These are phyloP conservation scores for Apaloderma vittatum DNA, from an alignment of 2,113 vertebrate species.

Conservation along the genomic window DNA sequence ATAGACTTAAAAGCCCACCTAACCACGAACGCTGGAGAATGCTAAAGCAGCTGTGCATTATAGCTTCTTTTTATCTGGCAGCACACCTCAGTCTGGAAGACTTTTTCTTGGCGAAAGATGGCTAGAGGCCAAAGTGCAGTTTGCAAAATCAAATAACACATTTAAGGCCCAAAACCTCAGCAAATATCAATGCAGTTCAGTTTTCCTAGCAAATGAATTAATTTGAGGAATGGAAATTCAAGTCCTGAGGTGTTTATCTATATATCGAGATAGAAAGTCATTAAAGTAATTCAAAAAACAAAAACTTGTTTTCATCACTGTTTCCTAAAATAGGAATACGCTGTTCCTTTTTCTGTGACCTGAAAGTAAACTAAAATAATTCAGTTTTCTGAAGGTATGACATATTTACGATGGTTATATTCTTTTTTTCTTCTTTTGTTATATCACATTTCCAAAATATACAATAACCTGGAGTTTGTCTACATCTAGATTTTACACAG, in stretches of 20 bases:
- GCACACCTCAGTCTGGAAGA: not conserved
- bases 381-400: not conserved
- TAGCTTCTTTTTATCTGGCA: rapidly evolving
- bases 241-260: not conserved
- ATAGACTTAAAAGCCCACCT: not conserved
- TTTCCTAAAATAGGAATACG: not conserved
- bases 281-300: not conserved
- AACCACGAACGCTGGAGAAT: not conserved
- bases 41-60: not conserved
- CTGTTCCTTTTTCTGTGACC: not conserved
- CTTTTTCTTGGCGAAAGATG: not conserved
- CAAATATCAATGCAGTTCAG: not conserved
- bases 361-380: not conserved
- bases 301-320: not conserved
- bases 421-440: not conserved
- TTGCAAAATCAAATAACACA: not conserved
- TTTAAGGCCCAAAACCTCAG: not conserved
- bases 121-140: not conserved
- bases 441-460: not conserved
- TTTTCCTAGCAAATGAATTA: not conserved
- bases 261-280: not conserved
- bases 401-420: not conserved
- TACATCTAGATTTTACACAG: not conserved
- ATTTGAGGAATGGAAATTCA: not conserved
- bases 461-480: not conserved